phyloP scores from a whole-genome alignment of 2,888 invertebrate genomes.

The Bellardia bayeri region DNA sequence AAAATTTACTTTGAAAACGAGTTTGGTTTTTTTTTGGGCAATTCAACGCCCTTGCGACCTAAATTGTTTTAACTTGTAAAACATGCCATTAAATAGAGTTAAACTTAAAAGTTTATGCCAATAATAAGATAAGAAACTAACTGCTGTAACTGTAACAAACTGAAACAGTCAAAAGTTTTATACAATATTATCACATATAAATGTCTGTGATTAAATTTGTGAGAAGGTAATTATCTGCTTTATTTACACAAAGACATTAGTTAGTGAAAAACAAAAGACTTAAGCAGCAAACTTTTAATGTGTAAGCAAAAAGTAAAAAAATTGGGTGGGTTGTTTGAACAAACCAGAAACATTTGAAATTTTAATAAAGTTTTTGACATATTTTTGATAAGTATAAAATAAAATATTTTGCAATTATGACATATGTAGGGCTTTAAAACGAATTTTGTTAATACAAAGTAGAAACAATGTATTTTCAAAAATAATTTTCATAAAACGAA shows the following conservation, averaged over 20 bases:
- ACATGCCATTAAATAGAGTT: slow-evolving; percentile 62
- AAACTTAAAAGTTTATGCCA: slow-evolving; percentile 54
- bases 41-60: slow-evolving; percentile 73
- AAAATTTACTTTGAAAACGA: slow-evolving; percentile 21
- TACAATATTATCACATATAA: slow-evolving; percentile 23
- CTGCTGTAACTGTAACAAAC: too few species aligned
- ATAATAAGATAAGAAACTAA: slow-evolving; percentile 47
- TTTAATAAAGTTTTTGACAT: too few species aligned
- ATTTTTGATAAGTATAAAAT: too few species aligned
- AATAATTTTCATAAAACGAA: too few species aligned
- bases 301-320: too few species aligned
- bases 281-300: slow-evolving; percentile 23
- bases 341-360: too few species aligned
- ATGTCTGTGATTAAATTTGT: slow-evolving; percentile 3
- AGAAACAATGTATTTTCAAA: too few species aligned
- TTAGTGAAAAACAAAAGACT: slow-evolving; percentile 26
- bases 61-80: slow-evolving; percentile 67
- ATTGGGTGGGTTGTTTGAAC: too few species aligned
- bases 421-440: too few species aligned
- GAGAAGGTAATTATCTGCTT: background rate
- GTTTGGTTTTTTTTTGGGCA: slow-evolving; percentile 41
- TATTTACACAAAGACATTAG: background rate
- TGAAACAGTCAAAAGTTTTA: background rate
- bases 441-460: too few species aligned
- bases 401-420: too few species aligned